These are phyloP conservation scores for Amblyjoppa fuscipennis DNA, from an alignment of 2,888 invertebrate genomes.

Conservation along the genomic window DNA sequence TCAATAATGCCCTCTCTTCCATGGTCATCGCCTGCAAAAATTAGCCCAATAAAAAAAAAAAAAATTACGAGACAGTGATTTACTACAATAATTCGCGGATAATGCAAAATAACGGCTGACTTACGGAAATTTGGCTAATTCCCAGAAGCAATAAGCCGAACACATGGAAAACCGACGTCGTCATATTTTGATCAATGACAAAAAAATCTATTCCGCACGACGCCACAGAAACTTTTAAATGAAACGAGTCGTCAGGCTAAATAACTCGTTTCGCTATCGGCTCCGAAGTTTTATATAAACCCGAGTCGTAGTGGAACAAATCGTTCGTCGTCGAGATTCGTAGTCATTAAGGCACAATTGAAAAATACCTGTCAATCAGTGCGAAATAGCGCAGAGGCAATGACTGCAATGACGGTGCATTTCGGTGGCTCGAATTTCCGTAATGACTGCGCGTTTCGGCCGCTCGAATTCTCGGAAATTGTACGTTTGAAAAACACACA, in stretches of 20 bases:
- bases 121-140: conserved; percentile 5
- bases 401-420: background rate
- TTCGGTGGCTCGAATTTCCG: no score
- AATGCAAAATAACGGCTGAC: background rate
- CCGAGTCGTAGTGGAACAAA: conserved; percentile 21
- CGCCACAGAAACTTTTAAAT: background rate
- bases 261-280: background rate
- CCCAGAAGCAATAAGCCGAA: conserved; percentile 1
- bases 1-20: background rate
- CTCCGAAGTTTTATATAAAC: conserved; percentile 24
- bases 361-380: background rate
- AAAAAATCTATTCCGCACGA: background rate
- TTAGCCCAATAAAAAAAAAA: background rate
- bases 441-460: background rate
- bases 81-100: no score
- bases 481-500: background rate
- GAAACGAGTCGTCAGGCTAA: conserved; percentile 11
- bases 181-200: background rate
- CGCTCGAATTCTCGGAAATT: background rate
- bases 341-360: conserved; percentile 5
- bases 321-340: background rate
- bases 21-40: conserved; percentile 2
- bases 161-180: background rate
- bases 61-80: background rate
- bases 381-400: background rate